Evolutionary conservation across 1,140 invertebrate genomes (phyloP).

Genomic region (Venturia canescens): DNA sequence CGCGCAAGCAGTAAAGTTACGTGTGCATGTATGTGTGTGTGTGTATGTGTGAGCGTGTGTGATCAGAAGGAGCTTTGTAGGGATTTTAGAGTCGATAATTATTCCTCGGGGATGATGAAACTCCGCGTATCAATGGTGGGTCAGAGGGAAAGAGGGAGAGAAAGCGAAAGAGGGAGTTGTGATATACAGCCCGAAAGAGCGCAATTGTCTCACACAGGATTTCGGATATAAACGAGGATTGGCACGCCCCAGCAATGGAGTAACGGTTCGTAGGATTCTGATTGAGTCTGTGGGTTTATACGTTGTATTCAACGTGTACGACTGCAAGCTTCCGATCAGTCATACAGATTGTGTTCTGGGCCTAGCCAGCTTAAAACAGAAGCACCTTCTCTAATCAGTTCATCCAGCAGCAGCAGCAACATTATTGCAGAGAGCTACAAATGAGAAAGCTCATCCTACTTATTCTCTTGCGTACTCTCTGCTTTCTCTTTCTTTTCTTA

Average conservation of each 20-base stretch:
- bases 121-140: conserved; percentile 24
- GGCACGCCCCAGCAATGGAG: conserved; percentile 19
- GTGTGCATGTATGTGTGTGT: too few relatives aligned
- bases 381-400: conserved; percentile 66
- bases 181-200: neutral
- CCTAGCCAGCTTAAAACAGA: conserved; percentile 56
- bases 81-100: conserved; percentile 36
- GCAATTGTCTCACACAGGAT: conserved; percentile 27
- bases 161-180: neutral
- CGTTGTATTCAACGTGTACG: conserved; percentile 13
- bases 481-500: neutral
- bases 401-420: conserved; percentile 25
- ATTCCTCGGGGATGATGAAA: conserved; percentile 33
- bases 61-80: conserved; percentile 16
- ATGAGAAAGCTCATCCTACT: neutral
- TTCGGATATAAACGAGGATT: conserved; percentile 43
- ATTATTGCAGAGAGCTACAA: neutral
- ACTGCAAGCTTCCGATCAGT: conserved; percentile 58
- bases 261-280: conserved; percentile 65
- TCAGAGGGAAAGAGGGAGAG: neutral
- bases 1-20: neutral
- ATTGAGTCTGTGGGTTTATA: conserved; percentile 60
- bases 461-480: neutral
- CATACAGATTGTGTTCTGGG: conserved; percentile 63
- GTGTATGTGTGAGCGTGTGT: too few relatives aligned